Conservation (phyloP, 2,113 vertebrate genomes). For the Silurus meridionalis region DNA sequence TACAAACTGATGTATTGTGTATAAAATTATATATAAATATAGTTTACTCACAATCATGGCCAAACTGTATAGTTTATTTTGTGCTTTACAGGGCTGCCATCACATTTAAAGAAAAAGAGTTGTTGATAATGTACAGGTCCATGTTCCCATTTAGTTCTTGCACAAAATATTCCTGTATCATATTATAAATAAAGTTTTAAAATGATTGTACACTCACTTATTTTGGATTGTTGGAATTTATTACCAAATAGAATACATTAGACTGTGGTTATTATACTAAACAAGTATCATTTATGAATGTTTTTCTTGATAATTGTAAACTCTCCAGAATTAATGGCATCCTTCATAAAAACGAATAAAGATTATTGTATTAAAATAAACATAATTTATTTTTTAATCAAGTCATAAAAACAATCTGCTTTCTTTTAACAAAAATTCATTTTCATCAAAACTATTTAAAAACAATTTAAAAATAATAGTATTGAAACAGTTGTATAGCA, state of each 20-base stretch:
- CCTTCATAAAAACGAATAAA: not conserved
- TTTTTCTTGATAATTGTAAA: not conserved
- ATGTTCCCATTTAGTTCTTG: constrained; percentile 85
- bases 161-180: constrained; percentile 99
- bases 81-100: constrained; percentile 71
- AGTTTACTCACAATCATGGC: constrained; percentile 76
- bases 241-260: not conserved
- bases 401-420: no score
- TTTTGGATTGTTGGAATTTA: constrained; percentile 18
- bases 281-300: not conserved
- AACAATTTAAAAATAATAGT: no score
- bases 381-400: no score
- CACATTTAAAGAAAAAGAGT: constrained; percentile 74
- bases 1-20: constrained; percentile 67
- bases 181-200: constrained; percentile 96
- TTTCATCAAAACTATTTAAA: no score
- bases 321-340: not conserved
- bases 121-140: constrained; percentile 86
- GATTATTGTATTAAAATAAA: no score
- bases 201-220: constrained; percentile 59
- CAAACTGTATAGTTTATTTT: constrained; percentile 71
- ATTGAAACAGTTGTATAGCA: no score
- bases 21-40: constrained; percentile 61
- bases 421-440: no score
- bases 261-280: not conserved